Evolutionary conservation across 2,888 invertebrate species (phyloP), one percentile per base, ranked within the genome.

Genomic region (Diogma glabrata): DNA sequence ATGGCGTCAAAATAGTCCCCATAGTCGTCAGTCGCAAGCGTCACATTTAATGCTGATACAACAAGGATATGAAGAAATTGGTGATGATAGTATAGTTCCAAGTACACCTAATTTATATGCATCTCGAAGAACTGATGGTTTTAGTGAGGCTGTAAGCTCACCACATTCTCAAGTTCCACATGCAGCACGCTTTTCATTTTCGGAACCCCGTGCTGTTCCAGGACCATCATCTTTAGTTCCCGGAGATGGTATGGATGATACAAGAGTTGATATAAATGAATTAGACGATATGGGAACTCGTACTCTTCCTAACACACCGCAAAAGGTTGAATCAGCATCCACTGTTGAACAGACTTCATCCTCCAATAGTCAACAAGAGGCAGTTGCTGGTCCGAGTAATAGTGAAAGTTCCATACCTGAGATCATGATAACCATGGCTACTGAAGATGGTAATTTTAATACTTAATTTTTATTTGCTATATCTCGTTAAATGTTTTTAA

Each of bases 131-230:
- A 82, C 78, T 54, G 91, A 92, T 66, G 90, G 89, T 50, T 90
- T 90, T 71, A 88, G 90, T 33, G 90, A 92, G 66, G 91, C 91
- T 43, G 87, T 93, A 30, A 91, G 91, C 65, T 93, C 93, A 0
- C 93, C 93, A 5, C 86, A 85, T 70, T 83, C 87, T 36, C 82
- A 84, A 65, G 81, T 84, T 23, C 79, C 79, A 4, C 71, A 71
- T 60, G 74, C 70, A 52, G 76, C 78, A 1, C 73, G 82, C 57
- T 84, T 84, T 61, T 79, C 76, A 16, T 82, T 82, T 61, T 76
- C 76, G 52, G 82, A 82, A 58, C 68, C 75, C 5, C 62, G 30
- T 52, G 48, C 60, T 51, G 58, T 65, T 52, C 67, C 70, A 53
- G 65, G 71, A 53, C 43, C 33, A 16, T 45, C 51, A 16, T 46